Evolutionary conservation across 2,113 vertebrate genomes (phyloP).

Genomic region (Grammomys dolichurus): DNA sequence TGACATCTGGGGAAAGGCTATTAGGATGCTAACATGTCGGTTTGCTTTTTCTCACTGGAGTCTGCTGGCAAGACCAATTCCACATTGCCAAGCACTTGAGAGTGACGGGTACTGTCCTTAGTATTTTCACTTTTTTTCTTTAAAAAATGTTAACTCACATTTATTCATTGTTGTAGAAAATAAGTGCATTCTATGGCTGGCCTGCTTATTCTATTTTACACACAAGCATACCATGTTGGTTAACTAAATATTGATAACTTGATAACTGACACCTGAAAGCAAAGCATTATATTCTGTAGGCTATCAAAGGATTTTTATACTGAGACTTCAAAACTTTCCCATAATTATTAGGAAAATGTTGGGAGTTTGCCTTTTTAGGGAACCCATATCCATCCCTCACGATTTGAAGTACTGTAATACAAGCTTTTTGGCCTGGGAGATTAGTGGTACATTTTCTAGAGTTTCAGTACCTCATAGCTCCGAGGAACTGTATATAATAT

Average conservation of each 20-base stretch:
- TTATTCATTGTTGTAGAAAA: neutral
- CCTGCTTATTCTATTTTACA: neutral
- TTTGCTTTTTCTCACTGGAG: neutral
- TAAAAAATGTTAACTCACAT: neutral
- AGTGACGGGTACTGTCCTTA: neutral
- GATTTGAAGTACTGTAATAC: neutral
- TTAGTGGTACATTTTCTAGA: neutral
- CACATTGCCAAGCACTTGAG: neutral
- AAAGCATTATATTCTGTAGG: neutral
- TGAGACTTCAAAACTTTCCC: neutral
- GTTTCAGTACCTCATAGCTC: neutral
- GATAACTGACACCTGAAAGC: neutral
- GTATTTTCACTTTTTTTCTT: neutral
- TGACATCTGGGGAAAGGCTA: neutral
- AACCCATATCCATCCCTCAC: neutral
- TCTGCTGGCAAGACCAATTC: neutral
- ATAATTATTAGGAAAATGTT: neutral
- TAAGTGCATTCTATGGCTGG: neutral
- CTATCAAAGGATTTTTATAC: neutral
- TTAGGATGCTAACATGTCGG: neutral
- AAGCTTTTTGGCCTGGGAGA: neutral
- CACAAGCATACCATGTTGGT: neutral
- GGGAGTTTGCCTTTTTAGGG: neutral
- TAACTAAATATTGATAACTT: slow-evolving; percentile 7
- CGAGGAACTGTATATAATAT: slow-evolving; percentile 37